Conservation (phyloP, 2,797 vertebrate genomes). For the Craterocephalus amniculus region DNA sequence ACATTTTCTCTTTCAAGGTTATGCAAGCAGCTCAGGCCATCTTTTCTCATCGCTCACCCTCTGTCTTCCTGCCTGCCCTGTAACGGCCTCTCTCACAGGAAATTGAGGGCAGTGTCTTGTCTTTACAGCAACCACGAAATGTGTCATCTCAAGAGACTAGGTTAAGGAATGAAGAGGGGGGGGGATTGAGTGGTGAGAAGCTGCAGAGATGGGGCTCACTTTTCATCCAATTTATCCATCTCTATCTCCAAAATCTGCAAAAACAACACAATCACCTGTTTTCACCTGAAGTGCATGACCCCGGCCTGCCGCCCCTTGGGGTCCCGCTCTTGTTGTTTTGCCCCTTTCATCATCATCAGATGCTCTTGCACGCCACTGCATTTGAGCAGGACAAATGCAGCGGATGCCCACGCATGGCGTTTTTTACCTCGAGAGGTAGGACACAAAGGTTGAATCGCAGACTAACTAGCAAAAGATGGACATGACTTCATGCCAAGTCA, state of each 20-base stretch:
- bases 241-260: slow-evolving; percentile 21
- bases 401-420: too few species aligned
- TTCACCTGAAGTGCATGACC: slow-evolving; percentile 16
- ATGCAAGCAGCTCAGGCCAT: slow-evolving; percentile 19
- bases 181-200: slow-evolving; percentile 5
- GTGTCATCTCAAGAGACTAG: slow-evolving; percentile 47
- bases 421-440: slow-evolving; percentile 25
- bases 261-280: slow-evolving; percentile 22
- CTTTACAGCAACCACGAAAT: slow-evolving; percentile 57
- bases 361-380: slow-evolving; percentile 29
- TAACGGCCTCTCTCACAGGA: slow-evolving; percentile 54
- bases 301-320: background rate
- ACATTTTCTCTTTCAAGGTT: slow-evolving; percentile 41
- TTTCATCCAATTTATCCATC: background rate
- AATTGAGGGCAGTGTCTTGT: slow-evolving; percentile 59
- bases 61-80: slow-evolving; percentile 8
- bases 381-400: slow-evolving; percentile 27
- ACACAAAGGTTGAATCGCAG: slow-evolving; percentile 25
- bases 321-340: slow-evolving; percentile 25
- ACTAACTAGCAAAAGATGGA: slow-evolving; percentile 33
- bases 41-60: background rate
- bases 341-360: slow-evolving; percentile 21
- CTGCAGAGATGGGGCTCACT: slow-evolving; percentile 14
- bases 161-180: background rate
- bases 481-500: slow-evolving; percentile 41